Conservation (phyloP, 2,797 vertebrate species). For the Channa striata region DNA sequence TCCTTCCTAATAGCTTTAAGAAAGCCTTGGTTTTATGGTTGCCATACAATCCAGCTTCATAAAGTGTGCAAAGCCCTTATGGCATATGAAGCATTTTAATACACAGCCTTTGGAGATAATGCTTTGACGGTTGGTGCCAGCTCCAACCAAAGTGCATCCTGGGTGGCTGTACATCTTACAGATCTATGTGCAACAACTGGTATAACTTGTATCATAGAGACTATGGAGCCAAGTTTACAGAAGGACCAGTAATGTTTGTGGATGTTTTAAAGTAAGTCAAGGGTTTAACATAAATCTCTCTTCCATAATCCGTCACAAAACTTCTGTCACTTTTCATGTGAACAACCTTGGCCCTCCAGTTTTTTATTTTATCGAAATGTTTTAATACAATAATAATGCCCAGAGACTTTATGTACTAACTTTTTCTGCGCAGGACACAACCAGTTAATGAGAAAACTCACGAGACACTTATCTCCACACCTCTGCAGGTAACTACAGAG, state of each 20-base stretch:
- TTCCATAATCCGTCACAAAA: not conserved
- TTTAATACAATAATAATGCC: no score
- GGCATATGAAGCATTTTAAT: constrained; percentile 25
- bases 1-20: constrained; percentile 30
- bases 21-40: constrained; percentile 36
- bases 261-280: no score
- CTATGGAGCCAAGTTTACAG: no score
- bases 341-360: not conserved
- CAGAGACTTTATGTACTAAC: not conserved
- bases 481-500: constrained; percentile 48
- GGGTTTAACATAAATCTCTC: no score
- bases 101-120: not conserved
- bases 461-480: constrained; percentile 37
- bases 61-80: constrained; percentile 24
- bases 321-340: not conserved
- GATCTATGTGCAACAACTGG: no score
- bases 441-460: constrained; percentile 38
- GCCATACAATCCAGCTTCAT: constrained; percentile 5
- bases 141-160: no score
- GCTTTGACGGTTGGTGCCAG: not conserved
- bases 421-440: constrained; percentile 9
- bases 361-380: no score
- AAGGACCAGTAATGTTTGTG: no score
- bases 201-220: no score
- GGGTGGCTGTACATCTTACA: no score